These are phyloP conservation scores for Drosophila mercatorum DNA, from an alignment of 2,888 invertebrate species.

Conservation along the genomic window DNA sequence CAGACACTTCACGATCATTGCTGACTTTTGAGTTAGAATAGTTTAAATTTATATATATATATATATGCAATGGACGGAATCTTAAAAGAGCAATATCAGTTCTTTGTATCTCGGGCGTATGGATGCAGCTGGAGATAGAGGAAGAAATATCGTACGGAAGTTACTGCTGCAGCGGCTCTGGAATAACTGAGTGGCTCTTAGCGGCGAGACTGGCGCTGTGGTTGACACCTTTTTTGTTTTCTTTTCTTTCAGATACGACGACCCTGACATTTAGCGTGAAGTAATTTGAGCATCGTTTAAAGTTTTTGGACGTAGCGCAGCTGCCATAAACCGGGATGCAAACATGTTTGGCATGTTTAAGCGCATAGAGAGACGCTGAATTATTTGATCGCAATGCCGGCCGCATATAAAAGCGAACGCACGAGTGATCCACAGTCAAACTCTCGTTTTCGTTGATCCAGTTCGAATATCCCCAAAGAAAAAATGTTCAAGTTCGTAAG, in stretches of 20 bases:
- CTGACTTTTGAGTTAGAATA: constrained; percentile 13
- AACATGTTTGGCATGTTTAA: constrained; percentile 83
- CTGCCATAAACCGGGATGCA: constrained; percentile 76
- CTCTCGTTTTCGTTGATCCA: constrained; percentile 61
- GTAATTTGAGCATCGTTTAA: constrained; percentile 55
- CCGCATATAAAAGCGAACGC: constrained; percentile 75
- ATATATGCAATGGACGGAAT: not conserved
- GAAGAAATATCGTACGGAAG: constrained; percentile 32
- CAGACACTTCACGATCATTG: constrained; percentile 1
- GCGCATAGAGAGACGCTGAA: constrained; percentile 24
- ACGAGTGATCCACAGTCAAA: constrained; percentile 44
- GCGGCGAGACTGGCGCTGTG: constrained; percentile 1
- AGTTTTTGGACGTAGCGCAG: constrained; percentile 54
- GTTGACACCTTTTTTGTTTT: constrained; percentile 57
- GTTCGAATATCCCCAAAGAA: constrained; percentile 14
- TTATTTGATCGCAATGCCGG: constrained; percentile 40
- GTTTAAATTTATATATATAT: too few relatives aligned
- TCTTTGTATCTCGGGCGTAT: not conserved
- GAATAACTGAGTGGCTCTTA: constrained; percentile 28
- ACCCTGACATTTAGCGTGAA: constrained; percentile 79
- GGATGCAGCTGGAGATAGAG: constrained; percentile 22
- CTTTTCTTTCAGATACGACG: constrained; percentile 46
- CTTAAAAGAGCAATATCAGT: not conserved
- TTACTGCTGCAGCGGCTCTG: constrained; percentile 21
- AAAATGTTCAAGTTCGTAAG: constrained; percentile 81